Conservation (phyloP, 1,140 invertebrate species). For the Drosophila sp. region DNA sequence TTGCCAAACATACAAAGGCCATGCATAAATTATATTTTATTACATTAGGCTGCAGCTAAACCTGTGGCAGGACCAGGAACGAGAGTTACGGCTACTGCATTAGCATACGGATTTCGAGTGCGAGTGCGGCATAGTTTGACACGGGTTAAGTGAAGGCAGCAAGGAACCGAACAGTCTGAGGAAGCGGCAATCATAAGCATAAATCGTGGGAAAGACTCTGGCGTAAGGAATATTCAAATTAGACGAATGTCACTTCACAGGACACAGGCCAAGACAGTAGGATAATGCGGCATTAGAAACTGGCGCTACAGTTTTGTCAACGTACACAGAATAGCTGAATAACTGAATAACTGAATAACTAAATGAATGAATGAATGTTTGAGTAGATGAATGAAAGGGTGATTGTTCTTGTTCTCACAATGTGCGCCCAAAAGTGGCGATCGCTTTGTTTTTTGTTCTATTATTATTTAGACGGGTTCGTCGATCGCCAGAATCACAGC, state of each 20-base stretch:
- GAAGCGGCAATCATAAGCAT: slow-evolving; percentile 67
- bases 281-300: slow-evolving; percentile 69
- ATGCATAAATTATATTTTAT: slow-evolving; percentile 52
- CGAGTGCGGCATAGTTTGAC: slow-evolving; percentile 60
- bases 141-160: slow-evolving; percentile 34
- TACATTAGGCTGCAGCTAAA: slow-evolving; percentile 36
- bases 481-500: slow-evolving; percentile 29
- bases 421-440: slow-evolving; percentile 64
- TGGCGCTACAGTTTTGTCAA: slow-evolving; percentile 76
- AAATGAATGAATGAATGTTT: slow-evolving; percentile 48
- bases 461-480: slow-evolving; percentile 36
- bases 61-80: slow-evolving; percentile 50
- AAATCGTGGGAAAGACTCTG: slow-evolving; percentile 72
- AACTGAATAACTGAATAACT: slow-evolving; percentile 49
- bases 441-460: slow-evolving; percentile 47
- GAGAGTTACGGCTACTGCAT: slow-evolving; percentile 72
- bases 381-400: slow-evolving; percentile 41
- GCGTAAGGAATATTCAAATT: slow-evolving; percentile 68
- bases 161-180: not conserved
- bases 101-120: slow-evolving; percentile 74
- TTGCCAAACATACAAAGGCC: slow-evolving; percentile 66
- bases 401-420: slow-evolving; percentile 77
- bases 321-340: slow-evolving; percentile 54
- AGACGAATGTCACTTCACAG: slow-evolving; percentile 69
- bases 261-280: slow-evolving; percentile 28